These are phyloP conservation scores for Amphipoea lucens DNA, from an alignment of 2,888 invertebrate species.

Conservation along the genomic window DNA sequence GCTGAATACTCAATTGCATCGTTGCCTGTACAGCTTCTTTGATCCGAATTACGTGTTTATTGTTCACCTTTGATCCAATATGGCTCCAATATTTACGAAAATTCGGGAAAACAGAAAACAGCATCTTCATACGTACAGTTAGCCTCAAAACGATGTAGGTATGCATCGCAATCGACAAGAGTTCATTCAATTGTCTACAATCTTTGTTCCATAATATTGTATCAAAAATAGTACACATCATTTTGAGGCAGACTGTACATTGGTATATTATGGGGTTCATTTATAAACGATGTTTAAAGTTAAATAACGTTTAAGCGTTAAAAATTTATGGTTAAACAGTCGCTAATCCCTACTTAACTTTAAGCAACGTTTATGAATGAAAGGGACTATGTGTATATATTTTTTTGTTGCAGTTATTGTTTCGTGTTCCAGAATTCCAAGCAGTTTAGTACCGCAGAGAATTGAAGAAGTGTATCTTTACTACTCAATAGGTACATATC, in stretches of 20 bases:
- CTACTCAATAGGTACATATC: conserved; percentile 3
- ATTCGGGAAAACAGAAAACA: background rate
- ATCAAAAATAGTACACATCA: background rate
- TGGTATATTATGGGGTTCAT: too few species aligned
- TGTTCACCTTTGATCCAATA: conserved; percentile 25
- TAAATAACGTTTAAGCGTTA: background rate
- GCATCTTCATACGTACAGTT: background rate
- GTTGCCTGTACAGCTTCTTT: conserved; percentile 21
- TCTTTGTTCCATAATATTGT: background rate
- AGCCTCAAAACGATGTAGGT: background rate
- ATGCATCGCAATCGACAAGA: background rate
- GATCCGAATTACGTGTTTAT: conserved; percentile 25
- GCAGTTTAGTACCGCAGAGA: conserved; percentile 10
- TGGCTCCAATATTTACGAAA: conserved; percentile 25
- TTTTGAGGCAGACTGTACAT: background rate
- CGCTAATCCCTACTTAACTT: background rate
- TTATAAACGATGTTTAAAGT: too few species aligned
- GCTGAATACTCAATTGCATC: conserved; percentile 50
- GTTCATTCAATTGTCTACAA: background rate
- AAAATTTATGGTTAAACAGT: too few species aligned
- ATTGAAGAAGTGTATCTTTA: conserved; percentile 19
- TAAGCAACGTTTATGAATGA: background rate
- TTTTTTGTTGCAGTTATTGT: background rate
- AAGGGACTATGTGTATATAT: background rate
- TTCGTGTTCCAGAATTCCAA: conserved; percentile 3